phyloP scores from a whole-genome alignment of 2,888 invertebrate genomes.

The Agrypnus murinus region DNA sequence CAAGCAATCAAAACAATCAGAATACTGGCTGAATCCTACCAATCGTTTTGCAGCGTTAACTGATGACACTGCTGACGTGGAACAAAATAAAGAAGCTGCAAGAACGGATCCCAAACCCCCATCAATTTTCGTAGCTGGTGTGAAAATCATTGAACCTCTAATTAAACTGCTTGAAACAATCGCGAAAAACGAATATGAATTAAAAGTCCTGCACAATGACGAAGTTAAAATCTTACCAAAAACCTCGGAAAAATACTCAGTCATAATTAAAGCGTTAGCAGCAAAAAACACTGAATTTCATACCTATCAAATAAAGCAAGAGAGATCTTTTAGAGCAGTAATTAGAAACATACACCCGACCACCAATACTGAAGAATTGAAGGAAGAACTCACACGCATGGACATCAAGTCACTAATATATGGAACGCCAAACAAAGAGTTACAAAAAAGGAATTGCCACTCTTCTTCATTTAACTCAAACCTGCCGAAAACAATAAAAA shows the following conservation, averaged over 20 bases:
- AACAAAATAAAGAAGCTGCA: not conserved
- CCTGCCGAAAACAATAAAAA: slow-evolving; percentile 24
- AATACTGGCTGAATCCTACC: slow-evolving; percentile 18
- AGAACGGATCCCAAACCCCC: slow-evolving; percentile 15
- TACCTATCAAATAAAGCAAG: slow-evolving; percentile 24
- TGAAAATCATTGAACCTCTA: slow-evolving; percentile 1
- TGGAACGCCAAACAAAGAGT: slow-evolving; percentile 2
- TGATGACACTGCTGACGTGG: not conserved
- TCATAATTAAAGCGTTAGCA: slow-evolving; percentile 15
- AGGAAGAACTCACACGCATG: slow-evolving; percentile 4
- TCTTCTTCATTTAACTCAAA: slow-evolving; percentile 24
- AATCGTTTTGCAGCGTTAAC: slow-evolving; percentile 3
- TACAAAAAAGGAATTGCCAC: slow-evolving; percentile 16
- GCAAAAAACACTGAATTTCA: slow-evolving; percentile 20
- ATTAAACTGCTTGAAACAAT: slow-evolving; percentile 1
- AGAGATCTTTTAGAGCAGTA: slow-evolving; percentile 17
- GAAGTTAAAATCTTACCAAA: slow-evolving; percentile 25
- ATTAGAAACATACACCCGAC: slow-evolving; percentile 17
- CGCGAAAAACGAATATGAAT: slow-evolving; percentile 9
- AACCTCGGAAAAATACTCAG: slow-evolving; percentile 18
- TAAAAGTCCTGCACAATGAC: too few species aligned
- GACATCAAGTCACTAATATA: slow-evolving; percentile 22
- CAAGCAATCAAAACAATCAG: slow-evolving; percentile 17
- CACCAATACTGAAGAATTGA: slow-evolving; percentile 11
- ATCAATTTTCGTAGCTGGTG: slow-evolving; percentile 11